Evolutionary conservation across 2,888 invertebrate species (phyloP), one percentile per base, ranked within the genome.

Genomic region (Dynastes maya): DNA sequence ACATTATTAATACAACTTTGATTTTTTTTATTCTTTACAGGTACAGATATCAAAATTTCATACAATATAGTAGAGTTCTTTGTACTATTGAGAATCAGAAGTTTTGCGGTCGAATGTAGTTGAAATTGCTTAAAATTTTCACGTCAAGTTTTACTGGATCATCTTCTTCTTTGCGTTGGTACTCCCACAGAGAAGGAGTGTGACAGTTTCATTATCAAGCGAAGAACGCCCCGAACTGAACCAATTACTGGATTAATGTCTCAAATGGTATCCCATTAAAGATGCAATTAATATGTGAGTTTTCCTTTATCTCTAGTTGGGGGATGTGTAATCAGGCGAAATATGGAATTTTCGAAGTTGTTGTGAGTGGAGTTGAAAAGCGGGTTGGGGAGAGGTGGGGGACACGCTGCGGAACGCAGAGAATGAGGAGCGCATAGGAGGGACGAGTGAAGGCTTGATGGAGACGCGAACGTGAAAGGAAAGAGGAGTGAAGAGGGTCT

Each of bases 221-320:
- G 79, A 67, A 80, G 79, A 82, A 83, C 82, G 81, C 84, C 82
- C n/a, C 45, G 72, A 74, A 74, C 72, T 63, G 72, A 82, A 80
- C 85, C 85, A 85, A 86, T 86, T 85, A 86, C 81, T 80, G 83
- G 85, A 86, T 86, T 85, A 85, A 83, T 81, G 83, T 83, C 84
- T 82, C 83, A 84, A 85, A 85, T 84, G 83, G 83, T 83, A 84
- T 85, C 85, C 82, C 85, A 85, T 85, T 86, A 85, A 85, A 85
- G 84, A 85, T 83, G 85, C 85, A 86, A 86, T 86, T 86, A 86
- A 86, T 86, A 86, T 84, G 84, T 85, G 86, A 86, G 84, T 85
- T 85, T 85, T 85, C 85, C 84, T 85, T 85, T 85, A 85, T 84
- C 84, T 82, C 79, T 80, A 81, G 81, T 61, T 61, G 82, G 82